phyloP scores from a whole-genome alignment of 2,113 vertebrate species.

The Acanthochromis polyacanthus region DNA sequence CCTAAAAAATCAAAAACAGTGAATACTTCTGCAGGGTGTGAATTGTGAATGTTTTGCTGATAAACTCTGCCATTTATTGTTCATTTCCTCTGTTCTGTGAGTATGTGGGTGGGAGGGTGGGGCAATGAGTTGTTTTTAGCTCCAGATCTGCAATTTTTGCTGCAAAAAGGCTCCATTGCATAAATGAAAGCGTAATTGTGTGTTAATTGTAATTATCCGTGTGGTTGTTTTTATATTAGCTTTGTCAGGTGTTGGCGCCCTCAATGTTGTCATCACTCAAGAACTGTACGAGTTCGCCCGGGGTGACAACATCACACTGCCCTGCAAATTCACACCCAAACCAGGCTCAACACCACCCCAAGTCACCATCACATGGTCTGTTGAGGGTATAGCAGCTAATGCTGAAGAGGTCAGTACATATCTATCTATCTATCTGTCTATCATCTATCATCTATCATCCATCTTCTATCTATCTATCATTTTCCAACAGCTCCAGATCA shows the following conservation, averaged over 20 bases:
- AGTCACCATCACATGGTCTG: constrained; percentile 54
- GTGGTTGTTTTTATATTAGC: constrained; percentile 43
- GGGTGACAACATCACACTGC: constrained; percentile 71
- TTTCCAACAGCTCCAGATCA: constrained; percentile 38
- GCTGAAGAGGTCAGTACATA: constrained; percentile 45
- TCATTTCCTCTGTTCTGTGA: too few relatives aligned
- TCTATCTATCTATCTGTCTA: background rate
- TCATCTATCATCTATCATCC: too few relatives aligned
- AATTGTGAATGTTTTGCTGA: too few relatives aligned
- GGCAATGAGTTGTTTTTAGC: too few relatives aligned
- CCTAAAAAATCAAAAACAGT: too few relatives aligned
- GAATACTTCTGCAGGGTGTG: too few relatives aligned
- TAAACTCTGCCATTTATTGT: too few relatives aligned
- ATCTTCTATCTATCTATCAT: background rate
- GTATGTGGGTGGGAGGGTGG: too few relatives aligned
- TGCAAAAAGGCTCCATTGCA: too few relatives aligned
- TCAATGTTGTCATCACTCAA: constrained; percentile 40
- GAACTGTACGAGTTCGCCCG: constrained; percentile 31
- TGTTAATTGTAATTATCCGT: background rate
- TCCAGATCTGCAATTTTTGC: too few relatives aligned
- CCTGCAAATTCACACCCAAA: constrained; percentile 58
- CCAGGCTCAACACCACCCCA: fast-evolving
- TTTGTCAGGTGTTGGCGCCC: constrained; percentile 25
- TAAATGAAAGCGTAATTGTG: too few relatives aligned
- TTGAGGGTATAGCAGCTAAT: fast-evolving